These are phyloP conservation scores for Salvator merianae DNA, from an alignment of 2,113 vertebrate genomes.

Conservation along the genomic window DNA sequence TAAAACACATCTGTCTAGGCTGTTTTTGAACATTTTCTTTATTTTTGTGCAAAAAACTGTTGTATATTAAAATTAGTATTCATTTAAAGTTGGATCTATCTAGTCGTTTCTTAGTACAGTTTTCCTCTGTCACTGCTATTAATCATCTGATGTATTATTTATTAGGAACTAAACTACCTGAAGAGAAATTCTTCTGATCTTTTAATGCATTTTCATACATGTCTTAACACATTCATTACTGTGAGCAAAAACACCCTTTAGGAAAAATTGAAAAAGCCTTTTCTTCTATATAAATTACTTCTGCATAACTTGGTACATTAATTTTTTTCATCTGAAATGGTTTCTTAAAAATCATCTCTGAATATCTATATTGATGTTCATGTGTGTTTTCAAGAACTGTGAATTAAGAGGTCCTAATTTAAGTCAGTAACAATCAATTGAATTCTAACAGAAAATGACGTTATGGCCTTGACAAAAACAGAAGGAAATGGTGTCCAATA, in stretches of 20 bases:
- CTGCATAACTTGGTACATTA: constrained; percentile 15
- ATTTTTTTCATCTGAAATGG: background rate
- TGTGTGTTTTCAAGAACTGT: background rate
- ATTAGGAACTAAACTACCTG: constrained; percentile 54
- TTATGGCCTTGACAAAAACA: background rate
- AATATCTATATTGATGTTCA: background rate
- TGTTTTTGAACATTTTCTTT: constrained; percentile 16
- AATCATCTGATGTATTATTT: constrained; percentile 57
- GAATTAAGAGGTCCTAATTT: background rate
- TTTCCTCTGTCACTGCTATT: constrained; percentile 44
- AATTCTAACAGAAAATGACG: background rate
- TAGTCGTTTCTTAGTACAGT: constrained; percentile 18
- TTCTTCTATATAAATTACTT: constrained; percentile 25
- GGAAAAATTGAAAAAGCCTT: constrained; percentile 42
- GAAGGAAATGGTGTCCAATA: too few species aligned
- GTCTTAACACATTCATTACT: constrained; percentile 47
- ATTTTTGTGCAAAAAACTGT: constrained; percentile 32
- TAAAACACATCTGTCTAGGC: constrained; percentile 41
- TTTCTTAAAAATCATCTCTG: constrained; percentile 6
- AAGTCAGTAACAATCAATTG: background rate
- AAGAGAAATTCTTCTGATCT: constrained; percentile 54
- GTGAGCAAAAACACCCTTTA: constrained; percentile 33
- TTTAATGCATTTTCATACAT: constrained; percentile 60
- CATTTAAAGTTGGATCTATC: constrained; percentile 36
- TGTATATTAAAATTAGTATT: constrained; percentile 38